Evolutionary conservation across 2,888 invertebrate genomes (phyloP).

Genomic region (Trachelus tabidus): DNA sequence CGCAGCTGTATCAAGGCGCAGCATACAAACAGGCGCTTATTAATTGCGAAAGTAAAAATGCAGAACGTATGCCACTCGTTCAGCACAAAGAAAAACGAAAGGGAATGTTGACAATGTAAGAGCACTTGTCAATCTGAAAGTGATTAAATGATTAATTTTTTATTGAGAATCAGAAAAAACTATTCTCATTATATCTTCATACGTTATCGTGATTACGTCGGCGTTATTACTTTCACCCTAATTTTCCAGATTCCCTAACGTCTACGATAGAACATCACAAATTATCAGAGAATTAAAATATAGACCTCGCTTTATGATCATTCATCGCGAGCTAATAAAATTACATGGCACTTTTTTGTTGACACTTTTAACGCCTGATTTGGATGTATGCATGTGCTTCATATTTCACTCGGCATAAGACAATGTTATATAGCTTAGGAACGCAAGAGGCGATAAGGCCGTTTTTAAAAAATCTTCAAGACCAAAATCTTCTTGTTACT

Average conservation of each 20-base stretch:
- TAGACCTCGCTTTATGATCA: too few relatives aligned
- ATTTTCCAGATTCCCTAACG: too few relatives aligned
- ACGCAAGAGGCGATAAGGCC: not conserved
- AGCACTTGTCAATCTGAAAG: not conserved
- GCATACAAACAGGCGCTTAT: not conserved
- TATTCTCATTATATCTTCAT: too few relatives aligned
- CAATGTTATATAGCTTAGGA: not conserved
- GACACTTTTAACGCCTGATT: not conserved
- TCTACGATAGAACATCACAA: too few relatives aligned
- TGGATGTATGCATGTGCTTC: not conserved
- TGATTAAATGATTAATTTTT: too few relatives aligned
- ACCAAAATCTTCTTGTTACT: not conserved
- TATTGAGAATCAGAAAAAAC: too few relatives aligned
- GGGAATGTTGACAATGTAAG: not conserved
- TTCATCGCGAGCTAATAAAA: not conserved
- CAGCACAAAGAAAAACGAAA: not conserved
- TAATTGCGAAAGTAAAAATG: not conserved
- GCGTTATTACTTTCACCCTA: too few relatives aligned
- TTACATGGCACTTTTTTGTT: not conserved
- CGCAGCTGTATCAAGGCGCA: rapidly evolving
- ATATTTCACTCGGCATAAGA: not conserved
- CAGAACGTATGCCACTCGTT: not conserved
- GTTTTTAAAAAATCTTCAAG: not conserved
- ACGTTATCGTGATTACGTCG: too few relatives aligned
- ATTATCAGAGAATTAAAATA: too few relatives aligned